Evolutionary conservation across 1,140 invertebrate genomes (phyloP), one percentile per base, ranked within the genome.

Genomic region (Triops cancriformis): DNA sequence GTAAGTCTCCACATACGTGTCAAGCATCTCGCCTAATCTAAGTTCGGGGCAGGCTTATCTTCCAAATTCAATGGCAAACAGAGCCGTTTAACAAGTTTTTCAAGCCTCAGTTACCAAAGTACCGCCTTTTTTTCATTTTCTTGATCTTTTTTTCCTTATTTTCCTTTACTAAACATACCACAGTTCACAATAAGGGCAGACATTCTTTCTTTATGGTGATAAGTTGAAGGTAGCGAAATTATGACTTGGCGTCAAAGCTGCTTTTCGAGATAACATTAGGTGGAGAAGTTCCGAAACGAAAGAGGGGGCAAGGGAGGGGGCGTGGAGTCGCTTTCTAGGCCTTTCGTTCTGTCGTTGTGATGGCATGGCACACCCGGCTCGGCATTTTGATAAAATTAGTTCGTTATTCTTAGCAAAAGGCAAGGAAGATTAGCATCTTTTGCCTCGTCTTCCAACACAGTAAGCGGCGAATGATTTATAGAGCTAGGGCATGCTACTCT

Each of bases 331-430:
- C 7, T 37, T 64, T 64, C 23, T n/a, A 64, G 18, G 18, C 51
- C 51, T n/a, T 64, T 23, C 51, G 51, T 23, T 64, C 14, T 64
- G 51, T 64, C 51, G 45, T 64, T 64, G 45, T 11, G 18, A 64
- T 64, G 51, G 51, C 51, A 64, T 2, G 51, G 51, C 51, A 64
- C 51, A 64, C 51, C 10, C 51, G 51, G 51, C 51, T n/a, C 14
- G 51, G 51, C 51, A 64, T 64, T 64, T 64, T 64, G 51, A 64
- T 64, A 64, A 64, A 64, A 64, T 64, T 64, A 64, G 51, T 64
- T 64, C 51, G 51, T 64, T 64, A 64, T 64, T 64, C 51, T 64
- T 64, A 64, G 51, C 51, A 64, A 64, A 64, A 64, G 51, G 51
- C 51, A 64, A 64, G 51, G 51, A 64, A 64, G 51, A 64, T 64